Evolutionary conservation across 2,888 invertebrate species (phyloP).

Genomic region (Andricus curvator): DNA sequence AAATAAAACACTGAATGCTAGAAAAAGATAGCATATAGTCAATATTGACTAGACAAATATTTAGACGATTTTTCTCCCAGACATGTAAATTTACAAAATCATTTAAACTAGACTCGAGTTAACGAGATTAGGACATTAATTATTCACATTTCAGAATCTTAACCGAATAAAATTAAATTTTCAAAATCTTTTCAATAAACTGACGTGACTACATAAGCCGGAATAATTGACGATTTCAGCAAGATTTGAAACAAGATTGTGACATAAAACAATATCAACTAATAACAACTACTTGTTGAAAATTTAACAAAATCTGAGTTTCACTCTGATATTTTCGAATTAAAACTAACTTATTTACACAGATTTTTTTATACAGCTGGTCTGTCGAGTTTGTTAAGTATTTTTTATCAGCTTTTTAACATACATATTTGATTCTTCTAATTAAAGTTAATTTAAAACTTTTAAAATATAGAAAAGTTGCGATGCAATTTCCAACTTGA

Average conservation of each 20-base stretch:
- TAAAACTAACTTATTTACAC: background rate
- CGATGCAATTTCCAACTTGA: background rate
- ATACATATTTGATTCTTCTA: background rate
- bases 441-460: too few species aligned
- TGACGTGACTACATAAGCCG: background rate
- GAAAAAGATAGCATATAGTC: slow-evolving; percentile 1
- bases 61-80: background rate
- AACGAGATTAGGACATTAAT: background rate
- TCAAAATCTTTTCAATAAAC: background rate
- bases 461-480: background rate
- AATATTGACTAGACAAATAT: slow-evolving; percentile 6
- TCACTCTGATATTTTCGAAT: background rate
- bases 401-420: background rate
- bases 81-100: slow-evolving; percentile 3
- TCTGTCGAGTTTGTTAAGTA: background rate
- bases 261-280: background rate
- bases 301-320: background rate
- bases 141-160: slow-evolving; percentile 2
- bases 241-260: slow-evolving; percentile 5
- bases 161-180: slow-evolving; percentile 3
- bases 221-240: background rate
- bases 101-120: background rate
- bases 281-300: background rate
- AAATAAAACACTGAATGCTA: background rate
- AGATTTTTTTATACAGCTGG: background rate